phyloP scores from a whole-genome alignment of 1,140 invertebrate species.

The Sminthurinus signatus region DNA sequence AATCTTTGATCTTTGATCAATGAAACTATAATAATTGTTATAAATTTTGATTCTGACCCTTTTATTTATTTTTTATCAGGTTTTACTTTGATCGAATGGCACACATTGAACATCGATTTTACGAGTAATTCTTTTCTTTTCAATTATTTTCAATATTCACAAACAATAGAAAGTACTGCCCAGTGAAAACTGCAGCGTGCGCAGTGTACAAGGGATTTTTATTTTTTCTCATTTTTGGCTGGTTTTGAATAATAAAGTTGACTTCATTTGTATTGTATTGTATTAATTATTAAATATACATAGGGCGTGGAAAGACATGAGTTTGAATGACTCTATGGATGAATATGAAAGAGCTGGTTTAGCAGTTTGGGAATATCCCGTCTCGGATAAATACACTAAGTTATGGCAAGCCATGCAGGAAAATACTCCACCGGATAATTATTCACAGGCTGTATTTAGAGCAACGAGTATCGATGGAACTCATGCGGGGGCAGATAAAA shows the following conservation, averaged over 20 bases:
- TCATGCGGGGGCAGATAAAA: not conserved
- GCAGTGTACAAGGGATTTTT: too few relatives aligned
- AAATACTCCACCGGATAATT: conserved; percentile 65
- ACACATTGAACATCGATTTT: conserved; percentile 82
- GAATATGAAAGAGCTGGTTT: conserved; percentile 83
- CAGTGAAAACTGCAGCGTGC: too few relatives aligned
- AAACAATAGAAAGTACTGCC: too few relatives aligned
- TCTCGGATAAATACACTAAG: conserved; percentile 93
- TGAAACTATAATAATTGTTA: too few relatives aligned
- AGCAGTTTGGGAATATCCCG: conserved; percentile 94
- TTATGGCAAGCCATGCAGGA: conserved; percentile 97
- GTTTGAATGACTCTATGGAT: conserved; percentile 83
- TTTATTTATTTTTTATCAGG: too few relatives aligned
- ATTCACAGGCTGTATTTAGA: conserved; percentile 75
- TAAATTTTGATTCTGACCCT: too few relatives aligned
- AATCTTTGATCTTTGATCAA: too few relatives aligned
- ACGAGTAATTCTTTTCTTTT: conserved; percentile 85
- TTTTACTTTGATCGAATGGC: conserved; percentile 93
- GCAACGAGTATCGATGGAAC: conserved; percentile 46
- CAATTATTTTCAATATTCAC: not conserved
- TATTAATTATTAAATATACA: not conserved
- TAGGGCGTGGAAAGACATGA: conserved; percentile 97
- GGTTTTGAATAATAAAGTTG: not conserved
- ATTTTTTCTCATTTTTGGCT: too few relatives aligned
- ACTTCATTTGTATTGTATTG: not conserved